phyloP scores from a whole-genome alignment of 2,888 invertebrate genomes.

The Theretra japonica region DNA sequence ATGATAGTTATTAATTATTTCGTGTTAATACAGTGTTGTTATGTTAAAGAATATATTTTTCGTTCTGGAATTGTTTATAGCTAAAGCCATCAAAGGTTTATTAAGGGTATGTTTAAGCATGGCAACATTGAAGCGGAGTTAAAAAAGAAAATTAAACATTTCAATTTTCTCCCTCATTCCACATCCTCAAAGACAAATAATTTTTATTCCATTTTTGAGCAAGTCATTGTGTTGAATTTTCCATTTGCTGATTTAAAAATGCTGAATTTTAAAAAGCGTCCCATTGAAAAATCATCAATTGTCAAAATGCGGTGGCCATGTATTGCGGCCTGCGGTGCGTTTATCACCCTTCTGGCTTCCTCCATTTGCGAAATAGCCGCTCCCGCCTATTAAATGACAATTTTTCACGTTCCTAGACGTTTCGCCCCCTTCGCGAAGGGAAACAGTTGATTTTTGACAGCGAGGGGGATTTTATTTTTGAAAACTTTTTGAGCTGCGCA shows the following conservation, averaged over 20 bases:
- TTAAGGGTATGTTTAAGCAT: not conserved
- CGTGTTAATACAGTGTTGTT: too few species aligned
- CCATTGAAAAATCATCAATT: conserved; percentile 31
- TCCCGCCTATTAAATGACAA: conserved; percentile 80
- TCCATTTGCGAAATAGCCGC: conserved; percentile 65
- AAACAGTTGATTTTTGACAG: conserved; percentile 59
- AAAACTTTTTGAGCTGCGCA: conserved; percentile 34
- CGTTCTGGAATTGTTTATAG: not conserved
- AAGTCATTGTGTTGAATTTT: conserved; percentile 23
- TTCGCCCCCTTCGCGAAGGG: conserved; percentile 36
- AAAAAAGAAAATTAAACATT: conserved; percentile 7
- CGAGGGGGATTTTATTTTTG: conserved; percentile 45
- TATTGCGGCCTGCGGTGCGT: conserved; percentile 48
- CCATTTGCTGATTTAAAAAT: conserved; percentile 13
- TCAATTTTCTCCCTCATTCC: not conserved
- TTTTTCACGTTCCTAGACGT: conserved; percentile 68
- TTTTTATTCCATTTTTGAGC: conserved; percentile 1
- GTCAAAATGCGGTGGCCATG: conserved; percentile 34
- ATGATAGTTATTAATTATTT: too few species aligned
- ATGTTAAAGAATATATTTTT: too few species aligned
- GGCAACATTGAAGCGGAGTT: too few species aligned
- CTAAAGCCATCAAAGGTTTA: not conserved
- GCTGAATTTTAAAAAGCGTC: conserved; percentile 1
- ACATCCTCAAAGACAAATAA: not conserved
- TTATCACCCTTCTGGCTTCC: conserved; percentile 63